Conservation (phyloP, 2,113 vertebrate genomes). For the Leiothrix lutea region DNA sequence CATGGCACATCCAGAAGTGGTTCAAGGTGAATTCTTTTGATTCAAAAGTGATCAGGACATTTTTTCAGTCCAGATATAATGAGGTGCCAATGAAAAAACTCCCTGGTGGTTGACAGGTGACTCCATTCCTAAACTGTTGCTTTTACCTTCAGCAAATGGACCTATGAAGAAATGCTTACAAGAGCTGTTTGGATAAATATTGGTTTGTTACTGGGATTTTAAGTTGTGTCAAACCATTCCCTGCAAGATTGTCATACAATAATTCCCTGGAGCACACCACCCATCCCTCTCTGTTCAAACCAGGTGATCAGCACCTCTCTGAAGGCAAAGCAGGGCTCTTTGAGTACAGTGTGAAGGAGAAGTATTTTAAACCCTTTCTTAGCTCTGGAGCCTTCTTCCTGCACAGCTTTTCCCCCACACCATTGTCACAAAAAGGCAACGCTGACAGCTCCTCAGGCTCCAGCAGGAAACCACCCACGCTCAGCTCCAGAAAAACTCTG, state of each 20-base stretch:
- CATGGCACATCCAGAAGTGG: neutral
- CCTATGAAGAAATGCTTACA: neutral
- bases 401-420: constrained; percentile 6
- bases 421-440: neutral
- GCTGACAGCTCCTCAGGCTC: neutral
- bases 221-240: no score
- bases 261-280: neutral
- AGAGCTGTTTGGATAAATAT: neutral
- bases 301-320: neutral
- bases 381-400: neutral
- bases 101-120: neutral
- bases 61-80: neutral
- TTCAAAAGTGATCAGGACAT: neutral
- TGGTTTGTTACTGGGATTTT: neutral
- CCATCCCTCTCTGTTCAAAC: neutral
- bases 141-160: neutral
- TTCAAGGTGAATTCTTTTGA: neutral
- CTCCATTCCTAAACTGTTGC: neutral
- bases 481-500: neutral
- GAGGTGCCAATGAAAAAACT: neutral
- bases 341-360: neutral
- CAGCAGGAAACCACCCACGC: constrained; percentile 26
- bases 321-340: neutral
- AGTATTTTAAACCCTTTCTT: neutral
- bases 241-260: neutral